A percentile compares a stretch with the other conserved stretches of the same genome.
phyloP scores from a whole-genome alignment of 1,140 invertebrate genomes.

The Cyphomyrmex costatus region DNA sequence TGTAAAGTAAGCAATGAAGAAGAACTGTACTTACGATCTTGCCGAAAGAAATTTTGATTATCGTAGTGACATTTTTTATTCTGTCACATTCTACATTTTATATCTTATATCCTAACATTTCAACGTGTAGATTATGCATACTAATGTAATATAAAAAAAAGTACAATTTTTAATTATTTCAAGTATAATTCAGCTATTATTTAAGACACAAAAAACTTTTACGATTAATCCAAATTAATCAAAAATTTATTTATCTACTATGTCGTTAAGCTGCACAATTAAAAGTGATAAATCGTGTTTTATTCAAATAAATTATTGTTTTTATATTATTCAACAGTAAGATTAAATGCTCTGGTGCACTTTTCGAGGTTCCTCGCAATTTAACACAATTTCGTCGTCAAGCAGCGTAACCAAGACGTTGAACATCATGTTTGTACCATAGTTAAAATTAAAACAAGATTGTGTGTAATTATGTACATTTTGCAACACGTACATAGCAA shows the following conservation, averaged over 20 bases:
- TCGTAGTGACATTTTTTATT: neutral
- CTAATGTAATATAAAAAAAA: neutral
- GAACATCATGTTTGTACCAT: constrained; percentile 14
- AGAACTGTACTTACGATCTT: constrained; percentile 35
- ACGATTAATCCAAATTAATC: neutral
- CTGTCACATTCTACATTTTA: neutral
- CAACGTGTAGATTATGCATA: neutral
- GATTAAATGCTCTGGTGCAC: neutral
- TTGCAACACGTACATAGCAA: neutral
- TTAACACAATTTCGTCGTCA: neutral
- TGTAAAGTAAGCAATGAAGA: constrained; percentile 71
- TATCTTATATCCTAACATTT: neutral
- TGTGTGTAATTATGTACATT: constrained; percentile 27
- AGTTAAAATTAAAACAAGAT: constrained; percentile 28
- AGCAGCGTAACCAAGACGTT: neutral
- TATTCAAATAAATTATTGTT: neutral
- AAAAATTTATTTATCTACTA: neutral
- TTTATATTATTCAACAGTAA: constrained; percentile 5
- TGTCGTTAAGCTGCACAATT: neutral
- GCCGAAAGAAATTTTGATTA: constrained; percentile 38
- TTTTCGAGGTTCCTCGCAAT: neutral
- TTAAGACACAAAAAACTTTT: neutral
- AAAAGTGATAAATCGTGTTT: neutral
- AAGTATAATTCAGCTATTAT: neutral
- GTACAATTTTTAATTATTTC: neutral